These are phyloP conservation scores for Malacosoma neustria DNA, from an alignment of 2,888 invertebrate genomes.

Conservation along the genomic window DNA sequence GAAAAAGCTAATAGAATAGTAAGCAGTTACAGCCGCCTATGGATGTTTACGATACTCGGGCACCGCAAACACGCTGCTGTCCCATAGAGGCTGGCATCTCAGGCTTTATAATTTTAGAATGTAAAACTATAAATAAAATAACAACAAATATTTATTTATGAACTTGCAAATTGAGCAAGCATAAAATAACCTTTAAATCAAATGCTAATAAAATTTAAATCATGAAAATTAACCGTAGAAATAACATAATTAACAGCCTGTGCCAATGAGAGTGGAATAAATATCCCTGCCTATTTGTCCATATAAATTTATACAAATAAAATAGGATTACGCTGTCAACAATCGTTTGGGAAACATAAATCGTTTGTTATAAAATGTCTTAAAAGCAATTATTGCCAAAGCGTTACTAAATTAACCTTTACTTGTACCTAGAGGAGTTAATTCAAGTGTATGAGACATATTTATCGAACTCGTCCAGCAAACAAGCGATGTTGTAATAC, in stretches of 20 bases:
- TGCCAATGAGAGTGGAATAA: background rate
- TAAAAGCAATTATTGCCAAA: slow-evolving; percentile 36
- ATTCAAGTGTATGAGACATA: slow-evolving; percentile 40
- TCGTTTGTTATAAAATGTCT: slow-evolving; percentile 21
- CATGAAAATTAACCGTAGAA: too few species aligned
- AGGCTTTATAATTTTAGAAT: too few species aligned
- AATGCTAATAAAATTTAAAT: too few species aligned
- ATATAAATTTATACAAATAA: slow-evolving; percentile 1
- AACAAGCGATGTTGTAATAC: slow-evolving; percentile 29
- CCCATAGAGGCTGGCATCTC: too few species aligned
- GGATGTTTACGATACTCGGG: too few species aligned
- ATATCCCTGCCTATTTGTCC: background rate
- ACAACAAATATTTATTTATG: too few species aligned
- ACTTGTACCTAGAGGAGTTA: slow-evolving; percentile 40
- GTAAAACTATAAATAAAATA: too few species aligned
- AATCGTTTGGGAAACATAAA: slow-evolving; percentile 21
- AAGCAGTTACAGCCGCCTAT: too few species aligned
- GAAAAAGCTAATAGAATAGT: too few species aligned
- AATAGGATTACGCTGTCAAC: slow-evolving; percentile 28
- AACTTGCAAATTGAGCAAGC: too few species aligned
- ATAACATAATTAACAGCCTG: background rate
- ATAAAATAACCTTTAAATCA: too few species aligned
- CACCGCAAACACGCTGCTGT: too few species aligned
- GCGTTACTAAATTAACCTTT: slow-evolving; percentile 34
- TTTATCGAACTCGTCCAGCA: slow-evolving; percentile 34